A percentile compares a stretch with the other conserved stretches of the same genome.
These are phyloP conservation scores for Rhagoletis zephyria DNA, from an alignment of 1,140 invertebrate species.

Conservation along the genomic window DNA sequence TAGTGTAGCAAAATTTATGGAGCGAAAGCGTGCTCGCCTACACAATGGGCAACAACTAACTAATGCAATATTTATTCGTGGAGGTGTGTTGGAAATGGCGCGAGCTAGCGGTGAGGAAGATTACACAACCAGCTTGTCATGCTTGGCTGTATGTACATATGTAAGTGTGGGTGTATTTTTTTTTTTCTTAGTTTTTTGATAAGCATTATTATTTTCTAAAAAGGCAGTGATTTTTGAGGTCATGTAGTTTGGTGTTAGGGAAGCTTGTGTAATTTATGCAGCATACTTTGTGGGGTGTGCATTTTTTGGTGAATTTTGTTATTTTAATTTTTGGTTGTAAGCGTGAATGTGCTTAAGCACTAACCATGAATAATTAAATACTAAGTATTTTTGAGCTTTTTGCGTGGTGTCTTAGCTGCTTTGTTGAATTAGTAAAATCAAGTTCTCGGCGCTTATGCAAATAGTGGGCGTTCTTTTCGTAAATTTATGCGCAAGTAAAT, in stretches of 20 bases:
- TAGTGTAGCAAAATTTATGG: conserved; percentile 1
- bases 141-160: too few relatives aligned
- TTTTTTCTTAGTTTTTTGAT: not conserved
- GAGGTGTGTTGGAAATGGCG: not conserved
- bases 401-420: too few relatives aligned
- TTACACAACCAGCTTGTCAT: not conserved
- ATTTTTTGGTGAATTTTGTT: not conserved
- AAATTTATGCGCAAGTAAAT: too few relatives aligned
- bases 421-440: too few relatives aligned
- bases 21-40: conserved; percentile 3
- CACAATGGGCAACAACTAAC: not conserved
- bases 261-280: not conserved
- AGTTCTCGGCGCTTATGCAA: too few relatives aligned
- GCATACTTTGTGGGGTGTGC: not conserved
- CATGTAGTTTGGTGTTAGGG: not conserved
- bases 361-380: too few relatives aligned
- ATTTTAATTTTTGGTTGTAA: too few relatives aligned
- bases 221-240: not conserved
- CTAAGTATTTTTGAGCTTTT: too few relatives aligned
- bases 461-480: too few relatives aligned
- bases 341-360: too few relatives aligned
- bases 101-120: not conserved
- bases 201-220: not conserved
- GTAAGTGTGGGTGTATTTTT: not conserved
- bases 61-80: not conserved